A percentile compares a stretch with the other conserved stretches of the same genome.
These are phyloP conservation scores for Cuculus canorus DNA, from an alignment of 2,797 vertebrate species.

Conservation along the genomic window DNA sequence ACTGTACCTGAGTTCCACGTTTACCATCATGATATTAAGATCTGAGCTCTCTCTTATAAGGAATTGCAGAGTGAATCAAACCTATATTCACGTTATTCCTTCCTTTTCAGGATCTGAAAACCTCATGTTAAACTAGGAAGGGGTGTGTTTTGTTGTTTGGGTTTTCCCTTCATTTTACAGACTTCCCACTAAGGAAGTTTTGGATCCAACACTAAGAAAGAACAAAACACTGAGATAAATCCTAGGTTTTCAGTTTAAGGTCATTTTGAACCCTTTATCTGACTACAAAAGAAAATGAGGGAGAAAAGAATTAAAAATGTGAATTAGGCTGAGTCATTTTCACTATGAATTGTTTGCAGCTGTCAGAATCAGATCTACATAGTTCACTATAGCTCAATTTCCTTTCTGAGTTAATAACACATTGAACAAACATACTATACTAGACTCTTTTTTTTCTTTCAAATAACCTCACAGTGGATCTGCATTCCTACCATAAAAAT, in stretches of 20 bases:
- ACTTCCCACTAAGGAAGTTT: background rate
- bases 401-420: conserved; percentile 72
- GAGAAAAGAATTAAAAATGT: conserved; percentile 43
- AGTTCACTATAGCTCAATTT: conserved; percentile 67
- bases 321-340: conserved; percentile 74
- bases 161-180: background rate
- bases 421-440: conserved; percentile 62
- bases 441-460: conserved; percentile 46
- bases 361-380: conserved; percentile 69
- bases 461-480: conserved; percentile 60
- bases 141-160: background rate
- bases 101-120: background rate
- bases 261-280: conserved; percentile 50
- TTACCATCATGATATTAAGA: background rate
- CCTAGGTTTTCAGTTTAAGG: conserved; percentile 48
- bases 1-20: background rate
- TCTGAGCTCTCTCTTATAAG: background rate
- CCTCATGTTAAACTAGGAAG: background rate
- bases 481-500: conserved; percentile 62
- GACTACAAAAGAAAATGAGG: background rate
- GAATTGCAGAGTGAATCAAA: background rate
- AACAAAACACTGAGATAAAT: background rate
- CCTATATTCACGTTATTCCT: background rate
- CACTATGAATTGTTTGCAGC: conserved; percentile 66
- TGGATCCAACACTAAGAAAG: background rate